A percentile compares a stretch with the other conserved stretches of the same genome.
phyloP scores from a whole-genome alignment of 2,113 vertebrate genomes.

The Larimichthys crocea region DNA sequence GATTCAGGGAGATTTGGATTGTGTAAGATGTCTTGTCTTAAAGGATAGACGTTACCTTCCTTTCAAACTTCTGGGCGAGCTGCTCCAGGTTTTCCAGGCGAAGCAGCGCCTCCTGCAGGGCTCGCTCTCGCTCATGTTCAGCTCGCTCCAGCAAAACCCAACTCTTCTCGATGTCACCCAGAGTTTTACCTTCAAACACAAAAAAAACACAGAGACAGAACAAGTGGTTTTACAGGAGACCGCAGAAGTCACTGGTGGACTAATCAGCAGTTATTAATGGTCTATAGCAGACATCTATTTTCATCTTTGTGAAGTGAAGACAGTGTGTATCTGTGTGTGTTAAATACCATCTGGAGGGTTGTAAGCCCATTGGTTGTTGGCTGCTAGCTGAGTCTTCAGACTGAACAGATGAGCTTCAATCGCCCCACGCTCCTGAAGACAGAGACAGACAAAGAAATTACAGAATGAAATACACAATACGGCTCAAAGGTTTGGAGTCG shows the following conservation, averaged over 20 bases:
- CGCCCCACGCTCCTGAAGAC: slow-evolving; percentile 83
- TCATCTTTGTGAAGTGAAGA: no score
- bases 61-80: slow-evolving; percentile 87
- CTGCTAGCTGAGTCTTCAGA: slow-evolving; percentile 88
- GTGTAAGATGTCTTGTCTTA: not conserved
- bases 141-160: slow-evolving; percentile 85
- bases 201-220: not conserved
- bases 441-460: not conserved
- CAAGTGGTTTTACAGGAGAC: not conserved
- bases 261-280: no score
- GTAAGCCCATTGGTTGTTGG: slow-evolving; percentile 88
- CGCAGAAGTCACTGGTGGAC: not conserved
- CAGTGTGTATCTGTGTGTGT: not conserved
- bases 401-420: slow-evolving; percentile 91
- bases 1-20: not conserved
- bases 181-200: slow-evolving; percentile 72
- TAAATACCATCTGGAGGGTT: slow-evolving; percentile 83
- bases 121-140: slow-evolving; percentile 84
- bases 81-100: slow-evolving; percentile 90
- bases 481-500: no score
- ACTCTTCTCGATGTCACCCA: slow-evolving; percentile 85
- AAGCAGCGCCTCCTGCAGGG: slow-evolving; percentile 85
- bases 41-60: slow-evolving; percentile 75
- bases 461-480: no score
- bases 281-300: no score